phyloP scores from a whole-genome alignment of 2,113 vertebrate genomes.

The Laticauda laticaudata region DNA sequence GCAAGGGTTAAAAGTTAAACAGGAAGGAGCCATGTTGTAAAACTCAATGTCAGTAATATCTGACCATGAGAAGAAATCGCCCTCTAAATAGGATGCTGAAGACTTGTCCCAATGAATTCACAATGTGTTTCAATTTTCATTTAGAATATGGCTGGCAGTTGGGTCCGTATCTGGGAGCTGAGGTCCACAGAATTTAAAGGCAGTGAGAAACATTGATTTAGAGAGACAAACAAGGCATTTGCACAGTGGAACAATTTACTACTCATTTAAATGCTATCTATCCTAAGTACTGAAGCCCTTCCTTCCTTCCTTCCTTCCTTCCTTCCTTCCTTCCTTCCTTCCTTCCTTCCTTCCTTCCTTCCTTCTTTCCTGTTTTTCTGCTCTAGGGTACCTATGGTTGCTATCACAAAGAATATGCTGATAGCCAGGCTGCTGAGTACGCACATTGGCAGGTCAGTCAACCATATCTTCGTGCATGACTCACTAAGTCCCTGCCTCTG shows the following conservation, averaged over 20 bases:
- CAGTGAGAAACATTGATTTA: neutral
- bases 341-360: no score
- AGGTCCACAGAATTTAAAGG: neutral
- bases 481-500: neutral
- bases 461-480: neutral
- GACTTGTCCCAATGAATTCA: neutral
- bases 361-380: neutral
- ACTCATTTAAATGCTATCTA: neutral
- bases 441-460: neutral
- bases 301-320: neutral
- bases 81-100: neutral
- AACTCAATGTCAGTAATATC: neutral
- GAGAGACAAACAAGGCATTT: neutral
- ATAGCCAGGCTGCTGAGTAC: neutral
- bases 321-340: neutral
- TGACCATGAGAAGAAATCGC: neutral
- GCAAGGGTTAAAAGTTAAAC: neutral
- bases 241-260: neutral
- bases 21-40: neutral
- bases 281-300: neutral
- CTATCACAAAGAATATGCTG: neutral
- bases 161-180: neutral
- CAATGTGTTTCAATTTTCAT: neutral
- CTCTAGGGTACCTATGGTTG: neutral
- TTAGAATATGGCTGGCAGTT: neutral